These are phyloP conservation scores for Acanthurus lineatus DNA, from an alignment of 2,797 vertebrate genomes.

Conservation along the genomic window DNA sequence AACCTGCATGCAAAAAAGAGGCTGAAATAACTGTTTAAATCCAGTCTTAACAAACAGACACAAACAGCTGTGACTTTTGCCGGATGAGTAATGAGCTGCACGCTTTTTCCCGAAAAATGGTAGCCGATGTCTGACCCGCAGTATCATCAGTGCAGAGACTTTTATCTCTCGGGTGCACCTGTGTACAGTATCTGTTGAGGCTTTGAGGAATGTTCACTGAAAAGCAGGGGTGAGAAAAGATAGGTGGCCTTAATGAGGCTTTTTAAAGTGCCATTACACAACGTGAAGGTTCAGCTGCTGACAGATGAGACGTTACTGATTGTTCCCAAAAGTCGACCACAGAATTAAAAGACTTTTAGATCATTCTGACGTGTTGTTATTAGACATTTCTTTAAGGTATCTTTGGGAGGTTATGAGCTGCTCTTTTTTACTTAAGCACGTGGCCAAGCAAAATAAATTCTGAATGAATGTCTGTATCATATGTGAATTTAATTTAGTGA, in stretches of 20 bases:
- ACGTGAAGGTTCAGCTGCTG: constrained; percentile 63
- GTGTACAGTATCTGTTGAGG: constrained; percentile 57
- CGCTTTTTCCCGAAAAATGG: constrained; percentile 32
- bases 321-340: constrained; percentile 45
- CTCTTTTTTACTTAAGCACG: constrained; percentile 17
- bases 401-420: constrained; percentile 14
- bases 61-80: constrained; percentile 29
- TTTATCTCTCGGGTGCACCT: constrained; percentile 72
- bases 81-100: constrained; percentile 37
- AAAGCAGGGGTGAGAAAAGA: constrained; percentile 61
- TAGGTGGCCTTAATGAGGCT: constrained; percentile 66
- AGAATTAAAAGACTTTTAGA: constrained; percentile 58
- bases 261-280: constrained; percentile 70
- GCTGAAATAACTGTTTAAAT: constrained; percentile 25
- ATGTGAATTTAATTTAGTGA: constrained; percentile 54
- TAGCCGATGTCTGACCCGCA: constrained; percentile 52
- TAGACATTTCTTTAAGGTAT: constrained; percentile 51
- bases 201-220: constrained; percentile 68
- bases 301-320: constrained; percentile 63
- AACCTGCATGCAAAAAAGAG: not conserved
- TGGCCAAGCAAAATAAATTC: constrained; percentile 50
- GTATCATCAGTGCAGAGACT: constrained; percentile 41
- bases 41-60: constrained; percentile 13
- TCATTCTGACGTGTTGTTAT: constrained; percentile 58
- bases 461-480: constrained; percentile 35